phyloP scores from a whole-genome alignment of 1,140 invertebrate species.

The Drosophila willistoni region DNA sequence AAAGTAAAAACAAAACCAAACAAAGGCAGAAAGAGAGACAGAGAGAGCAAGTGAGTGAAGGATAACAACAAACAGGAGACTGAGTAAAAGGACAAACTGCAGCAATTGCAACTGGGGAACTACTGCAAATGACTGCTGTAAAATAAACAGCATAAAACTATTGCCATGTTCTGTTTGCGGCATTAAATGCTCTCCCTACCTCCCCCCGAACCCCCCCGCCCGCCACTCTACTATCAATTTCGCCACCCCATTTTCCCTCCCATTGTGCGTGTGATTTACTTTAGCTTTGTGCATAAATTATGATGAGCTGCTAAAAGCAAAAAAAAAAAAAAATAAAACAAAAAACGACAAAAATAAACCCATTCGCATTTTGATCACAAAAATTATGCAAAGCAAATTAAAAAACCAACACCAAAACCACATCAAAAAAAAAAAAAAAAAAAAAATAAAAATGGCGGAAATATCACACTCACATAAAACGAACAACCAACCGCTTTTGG shows the following conservation, averaged over 20 bases:
- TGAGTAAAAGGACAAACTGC: slow-evolving; percentile 54
- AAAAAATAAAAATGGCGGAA: slow-evolving; percentile 36
- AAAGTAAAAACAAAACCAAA: background rate
- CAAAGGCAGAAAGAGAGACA: background rate
- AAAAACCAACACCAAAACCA: slow-evolving; percentile 21
- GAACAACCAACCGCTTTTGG: slow-evolving; percentile 3
- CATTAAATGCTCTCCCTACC: slow-evolving; percentile 58
- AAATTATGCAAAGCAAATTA: slow-evolving; percentile 58
- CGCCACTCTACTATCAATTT: background rate
- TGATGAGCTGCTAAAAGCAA: slow-evolving; percentile 50
- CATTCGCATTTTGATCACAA: slow-evolving; percentile 41
- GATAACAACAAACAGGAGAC: background rate
- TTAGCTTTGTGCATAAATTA: slow-evolving; percentile 70
- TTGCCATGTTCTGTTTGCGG: slow-evolving; percentile 79
- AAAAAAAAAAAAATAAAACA: no score
- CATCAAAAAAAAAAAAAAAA: slow-evolving; percentile 6
- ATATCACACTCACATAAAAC: slow-evolving; percentile 14
- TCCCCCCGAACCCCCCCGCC: background rate
- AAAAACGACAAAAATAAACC: slow-evolving; percentile 30
- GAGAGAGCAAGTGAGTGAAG: background rate
- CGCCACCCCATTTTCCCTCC: background rate
- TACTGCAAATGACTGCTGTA: slow-evolving; percentile 76
- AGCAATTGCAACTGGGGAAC: slow-evolving; percentile 45
- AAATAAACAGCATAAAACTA: slow-evolving; percentile 77
- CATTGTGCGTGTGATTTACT: slow-evolving; percentile 72